These are phyloP conservation scores for Malurus cyaneus DNA, from an alignment of 2,113 vertebrate genomes.

Conservation along the genomic window DNA sequence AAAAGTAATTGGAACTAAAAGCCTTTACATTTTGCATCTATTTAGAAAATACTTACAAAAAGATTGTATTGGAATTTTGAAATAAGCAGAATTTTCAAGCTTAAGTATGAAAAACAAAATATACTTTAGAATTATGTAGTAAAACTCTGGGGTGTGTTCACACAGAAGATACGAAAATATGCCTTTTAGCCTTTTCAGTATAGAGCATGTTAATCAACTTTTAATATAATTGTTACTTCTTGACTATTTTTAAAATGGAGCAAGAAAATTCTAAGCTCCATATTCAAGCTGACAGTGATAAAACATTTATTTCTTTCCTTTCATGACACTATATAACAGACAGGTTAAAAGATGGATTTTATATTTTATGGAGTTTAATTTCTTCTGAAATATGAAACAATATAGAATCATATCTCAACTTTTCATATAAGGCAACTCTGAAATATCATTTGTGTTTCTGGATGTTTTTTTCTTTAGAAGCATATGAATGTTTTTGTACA, in stretches of 20 bases:
- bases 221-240: background rate
- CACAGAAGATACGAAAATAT: background rate
- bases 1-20: background rate
- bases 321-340: constrained; percentile 26
- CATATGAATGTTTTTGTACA: background rate
- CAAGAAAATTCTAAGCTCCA: background rate
- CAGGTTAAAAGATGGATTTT: constrained; percentile 9
- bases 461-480: background rate
- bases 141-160: background rate
- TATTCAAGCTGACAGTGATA: constrained; percentile 46
- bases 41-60: background rate
- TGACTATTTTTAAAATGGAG: background rate
- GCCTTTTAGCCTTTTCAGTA: background rate
- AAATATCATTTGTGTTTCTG: background rate
- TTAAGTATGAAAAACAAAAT: background rate
- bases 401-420: background rate
- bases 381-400: constrained; percentile 48
- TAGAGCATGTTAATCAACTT: background rate
- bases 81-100: background rate
- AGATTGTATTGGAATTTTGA: background rate
- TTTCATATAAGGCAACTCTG: background rate
- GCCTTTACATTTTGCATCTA: background rate
- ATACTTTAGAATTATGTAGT: background rate
- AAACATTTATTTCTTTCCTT: constrained; percentile 60
- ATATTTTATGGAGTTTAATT: constrained; percentile 36